Conservation (phyloP, 2,113 vertebrate species). For the Centropus bengalensis region DNA sequence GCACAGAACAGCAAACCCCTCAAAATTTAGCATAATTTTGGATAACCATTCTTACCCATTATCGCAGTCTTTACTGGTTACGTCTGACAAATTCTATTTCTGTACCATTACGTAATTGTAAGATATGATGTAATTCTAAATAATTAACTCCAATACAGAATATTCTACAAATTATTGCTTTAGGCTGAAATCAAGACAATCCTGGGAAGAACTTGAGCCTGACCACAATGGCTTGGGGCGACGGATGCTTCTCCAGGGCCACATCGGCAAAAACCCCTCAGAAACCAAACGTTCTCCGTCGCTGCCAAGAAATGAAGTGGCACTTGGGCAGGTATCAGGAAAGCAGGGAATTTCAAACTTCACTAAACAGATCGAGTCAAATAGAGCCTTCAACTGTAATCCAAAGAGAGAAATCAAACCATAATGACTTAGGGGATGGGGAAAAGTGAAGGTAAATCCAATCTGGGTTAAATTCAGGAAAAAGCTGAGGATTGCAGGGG, state of each 20-base stretch:
- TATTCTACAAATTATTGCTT: background rate
- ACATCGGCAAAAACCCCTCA: background rate
- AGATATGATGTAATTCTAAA: background rate
- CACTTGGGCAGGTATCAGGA: background rate
- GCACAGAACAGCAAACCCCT: background rate
- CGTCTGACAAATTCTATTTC: background rate
- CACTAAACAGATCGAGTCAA: background rate
- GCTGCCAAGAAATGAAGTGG: background rate
- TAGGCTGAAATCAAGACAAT: background rate
- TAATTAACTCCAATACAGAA: background rate
- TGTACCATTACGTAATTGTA: too few relatives aligned
- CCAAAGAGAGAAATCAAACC: background rate
- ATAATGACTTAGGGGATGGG: background rate
- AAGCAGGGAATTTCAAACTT: background rate
- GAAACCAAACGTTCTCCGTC: accelerated
- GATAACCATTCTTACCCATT: accelerated
- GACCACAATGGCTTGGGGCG: background rate
- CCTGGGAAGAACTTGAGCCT: background rate
- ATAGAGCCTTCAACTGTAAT: background rate
- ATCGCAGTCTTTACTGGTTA: background rate
- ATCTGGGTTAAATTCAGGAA: background rate
- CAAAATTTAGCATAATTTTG: background rate
- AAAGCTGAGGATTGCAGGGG: background rate
- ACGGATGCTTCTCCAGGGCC: background rate
- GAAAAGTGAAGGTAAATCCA: background rate